These are phyloP conservation scores for Chymomyza amoena DNA, from an alignment of 2,888 invertebrate species.

Conservation along the genomic window DNA sequence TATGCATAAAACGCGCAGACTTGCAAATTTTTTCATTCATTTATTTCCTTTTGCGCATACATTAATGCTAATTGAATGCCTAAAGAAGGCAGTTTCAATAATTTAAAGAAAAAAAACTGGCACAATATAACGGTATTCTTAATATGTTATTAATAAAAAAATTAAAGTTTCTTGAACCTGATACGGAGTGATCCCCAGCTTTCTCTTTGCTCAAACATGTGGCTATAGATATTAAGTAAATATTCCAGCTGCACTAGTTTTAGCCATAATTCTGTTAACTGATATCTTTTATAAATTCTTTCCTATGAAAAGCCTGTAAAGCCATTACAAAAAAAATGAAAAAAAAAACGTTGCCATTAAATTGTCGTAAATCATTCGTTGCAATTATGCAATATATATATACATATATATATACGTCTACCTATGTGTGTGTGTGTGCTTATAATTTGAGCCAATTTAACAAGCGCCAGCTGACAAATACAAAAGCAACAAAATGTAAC, in stretches of 20 bases:
- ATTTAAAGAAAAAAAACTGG: not conserved
- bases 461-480: constrained; percentile 2
- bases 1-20: not conserved
- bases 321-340: too few relatives aligned
- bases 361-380: not conserved
- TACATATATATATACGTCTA: not conserved
- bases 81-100: not conserved
- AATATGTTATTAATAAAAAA: not conserved
- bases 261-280: not conserved
- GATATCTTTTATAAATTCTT: not conserved
- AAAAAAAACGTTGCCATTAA: not conserved
- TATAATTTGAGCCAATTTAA: not conserved
- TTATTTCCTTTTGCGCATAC: not conserved
- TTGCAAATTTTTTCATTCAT: constrained; percentile 2
- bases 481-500: constrained; percentile 12
- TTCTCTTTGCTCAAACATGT: not conserved
- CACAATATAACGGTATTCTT: not conserved
- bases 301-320: not conserved
- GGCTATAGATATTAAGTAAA: too few relatives aligned
- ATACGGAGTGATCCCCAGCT: not conserved
- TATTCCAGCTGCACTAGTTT: not conserved
- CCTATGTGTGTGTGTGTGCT: not conserved
- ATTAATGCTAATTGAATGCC: not conserved
- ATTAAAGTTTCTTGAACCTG: not conserved
- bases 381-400: not conserved